Conservation (phyloP, 2,888 invertebrate species). For the Sialis fuliginosa region DNA sequence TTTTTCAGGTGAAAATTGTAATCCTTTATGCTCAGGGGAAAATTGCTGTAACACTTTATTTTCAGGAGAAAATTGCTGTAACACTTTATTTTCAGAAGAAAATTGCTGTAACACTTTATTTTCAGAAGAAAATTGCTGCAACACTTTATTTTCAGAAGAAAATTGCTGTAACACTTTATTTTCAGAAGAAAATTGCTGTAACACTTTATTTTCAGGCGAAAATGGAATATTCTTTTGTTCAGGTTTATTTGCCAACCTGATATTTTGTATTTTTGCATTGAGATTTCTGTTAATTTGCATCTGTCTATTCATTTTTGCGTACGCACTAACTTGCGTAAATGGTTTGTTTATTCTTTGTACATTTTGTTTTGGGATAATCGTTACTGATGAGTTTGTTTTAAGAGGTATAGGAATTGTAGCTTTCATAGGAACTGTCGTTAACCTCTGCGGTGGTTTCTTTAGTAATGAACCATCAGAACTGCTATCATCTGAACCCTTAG, state of each 20-base stretch:
- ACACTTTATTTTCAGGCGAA: slow-evolving; percentile 7
- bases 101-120: slow-evolving; percentile 6
- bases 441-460: slow-evolving; percentile 3
- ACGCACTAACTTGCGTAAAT: slow-evolving; percentile 14
- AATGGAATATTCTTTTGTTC: slow-evolving; percentile 18
- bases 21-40: too few relatives aligned
- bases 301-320: slow-evolving; percentile 4
- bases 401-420: slow-evolving; percentile 20
- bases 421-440: slow-evolving; percentile 1
- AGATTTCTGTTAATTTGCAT: slow-evolving; percentile 4
- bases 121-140: slow-evolving; percentile 10
- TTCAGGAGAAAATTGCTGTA: slow-evolving; percentile 10
- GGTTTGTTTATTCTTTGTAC: slow-evolving; percentile 21
- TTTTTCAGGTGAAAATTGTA: too few relatives aligned
- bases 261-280: slow-evolving; percentile 10
- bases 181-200: too few relatives aligned
- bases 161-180: too few relatives aligned
- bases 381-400: slow-evolving; percentile 41
- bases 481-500: slow-evolving; percentile 4
- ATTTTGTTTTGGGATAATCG: slow-evolving; percentile 29
- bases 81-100: slow-evolving; percentile 6
- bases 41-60: too few relatives aligned
- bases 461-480: slow-evolving; percentile 4
- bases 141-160: too few relatives aligned
- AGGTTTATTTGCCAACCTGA: slow-evolving; percentile 15